Conservation (phyloP, 2,888 invertebrate genomes). For the Ceraclea dissimilis region DNA sequence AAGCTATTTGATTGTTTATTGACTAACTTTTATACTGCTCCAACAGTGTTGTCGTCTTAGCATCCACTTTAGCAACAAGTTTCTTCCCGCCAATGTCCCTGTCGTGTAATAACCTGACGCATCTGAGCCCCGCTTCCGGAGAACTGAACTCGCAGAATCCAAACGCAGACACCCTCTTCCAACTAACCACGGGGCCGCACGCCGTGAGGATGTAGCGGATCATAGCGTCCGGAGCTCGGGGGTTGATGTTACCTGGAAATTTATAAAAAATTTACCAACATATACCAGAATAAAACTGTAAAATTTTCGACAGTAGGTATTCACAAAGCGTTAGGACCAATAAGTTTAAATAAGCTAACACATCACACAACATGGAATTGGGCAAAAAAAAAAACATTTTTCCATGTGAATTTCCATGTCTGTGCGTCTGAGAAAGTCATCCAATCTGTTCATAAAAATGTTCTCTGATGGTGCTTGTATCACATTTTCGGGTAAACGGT, state of each 20-base stretch:
- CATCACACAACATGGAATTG: too few species aligned
- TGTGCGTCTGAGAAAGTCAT: too few species aligned
- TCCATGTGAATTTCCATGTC: too few species aligned
- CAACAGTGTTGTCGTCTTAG: constrained; percentile 90
- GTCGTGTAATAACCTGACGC: constrained; percentile 87
- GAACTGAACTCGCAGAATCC: constrained; percentile 95
- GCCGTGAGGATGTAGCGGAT: constrained; percentile 85
- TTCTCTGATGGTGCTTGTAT: too few species aligned
- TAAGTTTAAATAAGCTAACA: too few species aligned
- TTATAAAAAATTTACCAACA: constrained; percentile 11
- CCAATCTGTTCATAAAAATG: too few species aligned
- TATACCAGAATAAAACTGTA: neutral
- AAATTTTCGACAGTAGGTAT: neutral
- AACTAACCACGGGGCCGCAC: constrained; percentile 90
- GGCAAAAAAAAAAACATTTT: too few species aligned
- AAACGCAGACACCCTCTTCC: constrained; percentile 97
- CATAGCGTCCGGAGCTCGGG: constrained; percentile 91
- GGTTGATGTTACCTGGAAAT: constrained; percentile 77
- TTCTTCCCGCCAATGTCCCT: constrained; percentile 88
- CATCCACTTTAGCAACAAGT: constrained; percentile 93
- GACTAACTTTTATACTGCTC: constrained; percentile 93
- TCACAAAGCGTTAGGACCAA: too few species aligned
- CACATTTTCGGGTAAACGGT: too few species aligned
- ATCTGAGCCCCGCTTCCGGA: constrained; percentile 91
- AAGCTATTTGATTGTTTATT: too few species aligned